A percentile compares a stretch with the other conserved stretches of the same genome.
phyloP scores from a whole-genome alignment of 2,113 vertebrate species.

The Entelurus aequoreus region DNA sequence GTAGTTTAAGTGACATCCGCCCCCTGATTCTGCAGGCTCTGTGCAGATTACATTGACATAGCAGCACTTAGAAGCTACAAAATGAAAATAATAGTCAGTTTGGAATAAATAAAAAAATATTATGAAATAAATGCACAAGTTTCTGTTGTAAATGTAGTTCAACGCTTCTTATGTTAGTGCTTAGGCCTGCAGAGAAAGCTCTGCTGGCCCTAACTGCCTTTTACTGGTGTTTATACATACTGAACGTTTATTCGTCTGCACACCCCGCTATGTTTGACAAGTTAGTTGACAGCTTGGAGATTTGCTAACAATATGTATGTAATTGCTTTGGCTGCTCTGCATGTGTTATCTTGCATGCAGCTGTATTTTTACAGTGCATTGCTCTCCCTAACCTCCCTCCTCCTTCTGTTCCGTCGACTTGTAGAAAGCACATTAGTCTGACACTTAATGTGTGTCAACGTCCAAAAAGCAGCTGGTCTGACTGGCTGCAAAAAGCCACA shows the following conservation, averaged over 20 bases:
- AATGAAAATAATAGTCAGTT: too few species aligned
- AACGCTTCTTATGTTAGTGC: too few species aligned
- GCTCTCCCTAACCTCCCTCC: conserved; percentile 17
- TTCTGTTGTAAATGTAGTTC: too few species aligned
- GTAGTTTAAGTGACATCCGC: too few species aligned
- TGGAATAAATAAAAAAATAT: too few species aligned
- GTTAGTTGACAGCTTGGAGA: conserved; percentile 55
- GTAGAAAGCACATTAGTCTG: conserved; percentile 64
- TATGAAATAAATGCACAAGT: too few species aligned
- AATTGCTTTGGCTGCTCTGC: conserved; percentile 62
- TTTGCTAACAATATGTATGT: conserved; percentile 66
- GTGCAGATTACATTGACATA: too few species aligned
- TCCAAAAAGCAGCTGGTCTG: conserved; percentile 62
- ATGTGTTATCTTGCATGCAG: conserved; percentile 65
- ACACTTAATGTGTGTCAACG: conserved; percentile 60
- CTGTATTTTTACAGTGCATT: conserved; percentile 50
- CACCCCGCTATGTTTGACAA: conserved; percentile 25
- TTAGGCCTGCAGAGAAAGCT: too few species aligned
- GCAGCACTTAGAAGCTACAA: too few species aligned
- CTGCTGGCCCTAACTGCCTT: too few species aligned
- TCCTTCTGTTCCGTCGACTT: conserved; percentile 56
- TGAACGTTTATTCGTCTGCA: not conserved
- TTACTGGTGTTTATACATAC: too few species aligned
- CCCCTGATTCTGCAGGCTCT: too few species aligned
- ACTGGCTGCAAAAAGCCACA: conserved; percentile 54